Evolutionary conservation across 2,797 vertebrate genomes (phyloP), one percentile per base, ranked within the genome.

Genomic region (Xenopus petersii): DNA sequence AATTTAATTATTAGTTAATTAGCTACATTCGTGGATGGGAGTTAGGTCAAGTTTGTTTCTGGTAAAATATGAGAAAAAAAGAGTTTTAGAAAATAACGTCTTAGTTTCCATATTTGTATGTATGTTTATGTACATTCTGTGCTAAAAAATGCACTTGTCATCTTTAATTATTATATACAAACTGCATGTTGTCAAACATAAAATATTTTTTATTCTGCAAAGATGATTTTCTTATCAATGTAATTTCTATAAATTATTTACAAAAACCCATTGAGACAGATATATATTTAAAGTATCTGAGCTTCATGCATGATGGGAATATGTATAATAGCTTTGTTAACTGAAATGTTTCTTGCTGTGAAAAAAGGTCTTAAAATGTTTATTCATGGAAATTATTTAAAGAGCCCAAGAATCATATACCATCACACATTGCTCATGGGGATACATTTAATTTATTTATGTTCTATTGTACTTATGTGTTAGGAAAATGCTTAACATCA

Each of bases 311-410:
- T 64, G 62, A 59, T 49, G 56, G 47, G 75, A 72, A 67, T 72
- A 26, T 68, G 64, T 73, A 72, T 77, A 73, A 67, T 67, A 55
- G 60, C 64, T 56, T 30, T 69, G 54, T 59, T 69, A 69, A 73
- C 69, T 69, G 71, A 64, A 68, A 69, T 69, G 71, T 64, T 58
- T 69, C 66, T 73, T 78, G 54, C 59, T 69, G 75, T 67, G 64
- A 69, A 69, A 73, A 73, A 70, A 73, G 75, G 64, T 73, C 73
- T 81, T 88, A 88, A 89, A 90, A 88, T 85, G 89, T 90, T 88
- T 91, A 90, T 88, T 88, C 86, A 84, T 83, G 77, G 82, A 88
- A 89, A 86, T 86, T 80, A 84, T 88, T 86, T 88, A 84, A 84
- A 81, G 75, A 85, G 77, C 84, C 87, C 87, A 83, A 76, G 81